These are phyloP conservation scores for Phrixothrix hirtus DNA, from an alignment of 2,888 invertebrate species.

Conservation along the genomic window DNA sequence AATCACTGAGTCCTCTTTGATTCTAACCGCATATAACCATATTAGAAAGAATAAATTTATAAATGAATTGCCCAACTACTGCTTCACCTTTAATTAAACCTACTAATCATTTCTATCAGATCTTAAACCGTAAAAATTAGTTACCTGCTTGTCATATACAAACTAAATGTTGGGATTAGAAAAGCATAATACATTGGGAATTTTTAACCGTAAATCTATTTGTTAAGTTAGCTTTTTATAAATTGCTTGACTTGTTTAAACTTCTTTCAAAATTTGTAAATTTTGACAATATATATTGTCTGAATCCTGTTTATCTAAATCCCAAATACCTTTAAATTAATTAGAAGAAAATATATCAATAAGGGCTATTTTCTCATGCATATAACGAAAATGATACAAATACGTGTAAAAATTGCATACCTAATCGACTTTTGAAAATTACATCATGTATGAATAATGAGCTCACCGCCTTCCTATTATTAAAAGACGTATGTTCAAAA, in stretches of 20 bases:
- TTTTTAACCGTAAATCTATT: too few species aligned
- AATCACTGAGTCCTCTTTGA: conserved; percentile 20
- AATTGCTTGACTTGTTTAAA: conserved; percentile 2
- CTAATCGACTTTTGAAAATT: too few species aligned
- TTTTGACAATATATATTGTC: too few species aligned
- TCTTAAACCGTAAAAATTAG: conserved; percentile 27
- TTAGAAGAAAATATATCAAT: too few species aligned
- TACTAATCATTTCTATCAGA: conserved; percentile 25
- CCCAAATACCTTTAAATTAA: too few species aligned
- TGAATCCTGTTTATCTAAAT: too few species aligned
- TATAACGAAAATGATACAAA: not conserved
- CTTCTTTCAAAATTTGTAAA: conserved; percentile 11
- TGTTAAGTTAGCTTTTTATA: too few species aligned
- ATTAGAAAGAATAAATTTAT: conserved; percentile 19
- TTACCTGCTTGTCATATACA: conserved; percentile 25
- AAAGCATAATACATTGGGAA: conserved; percentile 9
- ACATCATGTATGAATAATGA: too few species aligned
- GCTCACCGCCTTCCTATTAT: conserved; percentile 3
- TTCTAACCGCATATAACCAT: conserved; percentile 21
- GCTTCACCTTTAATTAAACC: conserved; percentile 27
- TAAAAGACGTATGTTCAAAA: not conserved
- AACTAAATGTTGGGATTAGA: conserved; percentile 12
- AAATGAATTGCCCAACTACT: conserved; percentile 22
- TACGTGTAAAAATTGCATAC: conserved; percentile 1
- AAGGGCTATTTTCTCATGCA: too few species aligned